Conservation (phyloP, 2,797 vertebrate genomes). For the Acanthurus lineatus region DNA sequence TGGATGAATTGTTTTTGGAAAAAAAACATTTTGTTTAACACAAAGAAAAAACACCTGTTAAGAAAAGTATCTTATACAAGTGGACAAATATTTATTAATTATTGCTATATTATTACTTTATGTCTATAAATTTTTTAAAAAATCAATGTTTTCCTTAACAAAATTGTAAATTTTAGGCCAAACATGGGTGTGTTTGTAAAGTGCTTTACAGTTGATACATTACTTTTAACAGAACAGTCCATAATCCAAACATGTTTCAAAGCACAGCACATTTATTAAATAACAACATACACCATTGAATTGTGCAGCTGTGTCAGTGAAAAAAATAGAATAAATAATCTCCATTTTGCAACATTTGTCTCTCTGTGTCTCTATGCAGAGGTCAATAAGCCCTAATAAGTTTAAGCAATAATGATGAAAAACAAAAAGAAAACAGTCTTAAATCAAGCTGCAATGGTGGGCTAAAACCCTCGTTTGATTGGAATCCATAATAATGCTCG, state of each 20-base stretch:
- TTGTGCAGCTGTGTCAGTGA: constrained; percentile 43
- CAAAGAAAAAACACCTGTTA: no score
- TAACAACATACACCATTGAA: constrained; percentile 61
- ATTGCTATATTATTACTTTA: no score
- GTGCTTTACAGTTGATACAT: constrained; percentile 9
- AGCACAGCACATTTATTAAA: constrained; percentile 55
- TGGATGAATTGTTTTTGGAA: no score
- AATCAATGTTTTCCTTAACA: background rate
- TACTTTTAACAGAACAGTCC: constrained; percentile 12
- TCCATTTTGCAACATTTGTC: constrained; percentile 56
- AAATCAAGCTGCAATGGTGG: constrained; percentile 64
- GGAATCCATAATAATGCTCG: constrained; percentile 67
- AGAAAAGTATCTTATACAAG: no score
- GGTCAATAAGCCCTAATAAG: constrained; percentile 67
- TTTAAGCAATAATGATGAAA: constrained; percentile 71
- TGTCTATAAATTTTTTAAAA: no score
- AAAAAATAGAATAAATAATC: background rate
- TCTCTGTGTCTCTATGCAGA: constrained; percentile 43
- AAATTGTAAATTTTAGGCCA: background rate
- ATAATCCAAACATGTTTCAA: constrained; percentile 46
- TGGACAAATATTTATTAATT: no score
- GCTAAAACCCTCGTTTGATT: constrained; percentile 65
- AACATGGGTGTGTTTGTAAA: constrained; percentile 1
- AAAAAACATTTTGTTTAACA: no score
- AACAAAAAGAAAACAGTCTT: constrained; percentile 64